Base-by-base conservation (phyloP, 2,113 vertebrate species). In the Ageneiosus marmoratus region DNA sequence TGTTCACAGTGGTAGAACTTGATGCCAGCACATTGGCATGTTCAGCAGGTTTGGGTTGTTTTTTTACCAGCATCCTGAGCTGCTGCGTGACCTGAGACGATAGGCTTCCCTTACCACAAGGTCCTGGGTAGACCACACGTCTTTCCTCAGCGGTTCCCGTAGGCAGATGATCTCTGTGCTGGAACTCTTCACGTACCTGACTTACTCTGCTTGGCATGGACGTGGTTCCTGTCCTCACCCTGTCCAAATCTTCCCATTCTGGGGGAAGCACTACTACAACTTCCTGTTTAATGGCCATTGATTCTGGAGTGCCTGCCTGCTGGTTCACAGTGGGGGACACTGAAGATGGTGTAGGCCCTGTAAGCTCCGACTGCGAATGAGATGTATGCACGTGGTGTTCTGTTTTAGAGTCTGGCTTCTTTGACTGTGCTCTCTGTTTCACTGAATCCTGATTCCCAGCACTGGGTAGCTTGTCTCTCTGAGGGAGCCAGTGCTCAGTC, bases 261-360 rank as follows among this genome's bases (percentile, higher is more conserved):
- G 84, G 84, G 2, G 87, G 89, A 77, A 88, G 89, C 55, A 90
- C 89, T 1, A 87, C 77, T 10, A 90, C 65, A 12, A 91, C 88
- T 62, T 94, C 93, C 87, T 93, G 89, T 83, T 95, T 95, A 63
- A 94, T 77, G 4, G 86, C 67, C 50, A 91, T 86, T 6, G 79
- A 85, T 32, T 82, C 84, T 3, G 63, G 13, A 10, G 83, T 70
- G 2, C 67, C 83, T 56, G 65, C 79, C 62, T 80, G 88, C 53
- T 77, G 82, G 53, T 79, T 89, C 51, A 69, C 55, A 56, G 74
- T 24, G 1, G 85, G 82, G 27, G 86, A 76, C 15, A 60, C 77
- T 0, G 87, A 67, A n/a, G 86, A 83, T 77, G 76, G 84, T 2
- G 50, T 84, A 82, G 88, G 87, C 65, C 58, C 81, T 29, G 2